phyloP scores from a whole-genome alignment of 1,140 invertebrate species.

The Dufourea novaeangliae region DNA sequence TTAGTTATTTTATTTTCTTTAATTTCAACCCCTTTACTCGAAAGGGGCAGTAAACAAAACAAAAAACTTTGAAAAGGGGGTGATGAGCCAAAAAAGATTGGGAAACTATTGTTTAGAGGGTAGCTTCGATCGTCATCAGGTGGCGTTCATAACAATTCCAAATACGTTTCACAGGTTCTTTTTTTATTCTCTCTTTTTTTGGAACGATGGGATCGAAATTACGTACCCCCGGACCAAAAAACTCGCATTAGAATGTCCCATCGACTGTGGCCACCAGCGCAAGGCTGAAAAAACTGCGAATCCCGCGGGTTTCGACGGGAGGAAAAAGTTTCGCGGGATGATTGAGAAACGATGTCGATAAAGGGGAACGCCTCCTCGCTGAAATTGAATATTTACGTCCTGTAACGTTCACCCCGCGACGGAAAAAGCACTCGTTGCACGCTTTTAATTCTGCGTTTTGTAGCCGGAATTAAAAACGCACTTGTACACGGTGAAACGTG shows the following conservation, averaged over 20 bases:
- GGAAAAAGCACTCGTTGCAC: neutral
- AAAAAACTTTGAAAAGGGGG: no score
- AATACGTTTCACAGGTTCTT: neutral
- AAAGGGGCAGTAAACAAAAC: no score
- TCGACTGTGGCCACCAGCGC: neutral
- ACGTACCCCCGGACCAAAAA: neutral
- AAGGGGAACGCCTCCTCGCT: neutral
- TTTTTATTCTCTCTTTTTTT: no score
- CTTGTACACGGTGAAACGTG: no score
- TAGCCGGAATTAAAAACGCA: neutral
- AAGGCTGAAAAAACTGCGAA: neutral
- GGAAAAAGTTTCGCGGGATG: neutral
- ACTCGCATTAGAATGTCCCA: neutral
- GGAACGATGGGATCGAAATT: neutral
- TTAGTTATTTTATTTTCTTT: no score
- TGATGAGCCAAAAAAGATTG: neutral
- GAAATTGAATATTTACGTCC: neutral
- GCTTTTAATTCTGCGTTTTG: no score
- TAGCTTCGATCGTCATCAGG: no score
- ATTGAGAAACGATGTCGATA: neutral
- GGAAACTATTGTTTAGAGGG: no score
- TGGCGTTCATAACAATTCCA: neutral
- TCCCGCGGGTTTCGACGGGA: neutral
- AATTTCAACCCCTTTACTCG: no score
- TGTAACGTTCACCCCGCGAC: neutral